phyloP scores from a whole-genome alignment of 2,797 vertebrate species.

The Hippopotamyrus pictus region DNA sequence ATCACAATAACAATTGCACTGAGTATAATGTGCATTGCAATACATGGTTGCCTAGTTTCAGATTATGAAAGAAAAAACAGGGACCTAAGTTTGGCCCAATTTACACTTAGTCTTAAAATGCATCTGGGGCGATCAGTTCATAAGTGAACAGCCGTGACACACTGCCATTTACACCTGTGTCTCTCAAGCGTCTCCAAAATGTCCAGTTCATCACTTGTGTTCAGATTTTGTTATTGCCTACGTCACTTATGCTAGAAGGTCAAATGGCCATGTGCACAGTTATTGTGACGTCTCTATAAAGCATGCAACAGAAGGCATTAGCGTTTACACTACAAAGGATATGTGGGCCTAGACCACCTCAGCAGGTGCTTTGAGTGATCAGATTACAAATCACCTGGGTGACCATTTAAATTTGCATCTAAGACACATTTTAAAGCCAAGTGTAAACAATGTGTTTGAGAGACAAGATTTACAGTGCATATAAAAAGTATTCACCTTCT shows the following conservation, averaged over 20 bases:
- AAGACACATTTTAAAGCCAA: too few species aligned
- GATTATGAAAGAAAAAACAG: background rate
- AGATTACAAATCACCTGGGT: too few species aligned
- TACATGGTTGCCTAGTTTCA: background rate
- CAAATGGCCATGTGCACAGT: background rate
- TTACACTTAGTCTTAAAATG: background rate
- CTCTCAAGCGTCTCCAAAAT: background rate
- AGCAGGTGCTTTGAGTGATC: background rate
- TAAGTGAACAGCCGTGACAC: background rate
- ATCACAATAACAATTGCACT: background rate
- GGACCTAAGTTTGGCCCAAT: background rate
- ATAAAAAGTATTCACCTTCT: background rate
- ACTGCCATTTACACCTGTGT: background rate
- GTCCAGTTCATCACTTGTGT: background rate
- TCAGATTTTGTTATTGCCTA: background rate
- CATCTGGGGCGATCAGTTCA: background rate
- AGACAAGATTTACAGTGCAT: background rate
- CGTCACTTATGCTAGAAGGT: background rate
- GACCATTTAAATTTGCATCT: too few species aligned
- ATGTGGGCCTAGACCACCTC: background rate
- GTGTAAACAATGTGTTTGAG: too few species aligned
- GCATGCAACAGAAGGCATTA: background rate
- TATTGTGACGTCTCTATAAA: background rate
- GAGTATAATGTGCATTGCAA: background rate
- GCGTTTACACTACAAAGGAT: background rate